Base-by-base conservation (phyloP, 2,113 vertebrate genomes). In the Corythornis madagascariensis region DNA sequence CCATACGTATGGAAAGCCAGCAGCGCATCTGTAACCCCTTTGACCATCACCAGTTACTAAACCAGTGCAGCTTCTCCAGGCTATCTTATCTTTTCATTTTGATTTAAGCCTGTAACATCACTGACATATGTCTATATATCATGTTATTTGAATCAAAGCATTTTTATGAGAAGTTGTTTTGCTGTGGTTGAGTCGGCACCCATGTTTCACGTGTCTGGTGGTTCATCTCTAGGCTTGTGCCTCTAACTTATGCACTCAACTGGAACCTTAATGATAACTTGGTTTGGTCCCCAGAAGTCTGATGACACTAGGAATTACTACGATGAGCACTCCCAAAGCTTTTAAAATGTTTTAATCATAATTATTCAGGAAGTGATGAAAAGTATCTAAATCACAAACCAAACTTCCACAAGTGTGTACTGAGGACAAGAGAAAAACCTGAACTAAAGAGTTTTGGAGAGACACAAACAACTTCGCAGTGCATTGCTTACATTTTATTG, bases 81-180 rank as follows among this genome's bases (percentile, higher is more conserved):
- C 92, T 79, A 20, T 91, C 70, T 88, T 56, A 61, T 47, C 59
- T 87, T 86, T 93, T 96, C 84, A 75, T 50, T 75, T 88, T 93
- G 70, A 94, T 95, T 96, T 86, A 92, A 94, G 89, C 53, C 63
- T 89, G 47, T 50, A 93, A 82, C 79, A 72, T 94, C 93, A 92
- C 59, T 88, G 93, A 94, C 93, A 95, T 94, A 95, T 95, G 94
- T 90, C 93, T 95, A 56, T 74, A 70, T 72, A 86, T 88, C 85
- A 74, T 47, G 33, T 65, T 81, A 33, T 60, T 78, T 77, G 73
- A 89, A 90, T 57, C 38, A n/a, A 77, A 86, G 22, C 2, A 0
- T 38, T 88, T 89, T 63, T 56, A 67, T 63, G 48, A 78, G 45
- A 50, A 61, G 31, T n/a, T 83, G 10, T 83, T 94, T 89, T 91